phyloP scores from a whole-genome alignment of 2,888 invertebrate species.

The Oeneis ivallda region DNA sequence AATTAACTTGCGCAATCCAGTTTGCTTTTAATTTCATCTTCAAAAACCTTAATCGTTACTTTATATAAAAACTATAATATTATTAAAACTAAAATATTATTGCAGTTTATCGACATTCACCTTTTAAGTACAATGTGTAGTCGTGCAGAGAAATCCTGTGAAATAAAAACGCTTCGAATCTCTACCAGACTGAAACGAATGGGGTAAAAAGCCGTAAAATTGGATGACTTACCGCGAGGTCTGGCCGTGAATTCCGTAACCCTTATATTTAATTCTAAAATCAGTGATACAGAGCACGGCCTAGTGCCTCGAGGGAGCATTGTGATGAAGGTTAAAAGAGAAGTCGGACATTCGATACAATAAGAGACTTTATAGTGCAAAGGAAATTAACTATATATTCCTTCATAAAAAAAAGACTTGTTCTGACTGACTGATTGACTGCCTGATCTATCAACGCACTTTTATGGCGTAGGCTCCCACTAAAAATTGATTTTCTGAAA shows the following conservation, averaged over 20 bases:
- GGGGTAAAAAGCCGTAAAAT: slow-evolving; percentile 20
- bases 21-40: too few relatives aligned
- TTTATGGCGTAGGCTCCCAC: too few relatives aligned
- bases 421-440: too few relatives aligned
- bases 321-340: background rate
- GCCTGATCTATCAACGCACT: too few relatives aligned
- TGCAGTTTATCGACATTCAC: too few relatives aligned
- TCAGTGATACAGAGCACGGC: slow-evolving; percentile 16
- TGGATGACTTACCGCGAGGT: slow-evolving; percentile 20
- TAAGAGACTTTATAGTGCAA: background rate
- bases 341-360: background rate
- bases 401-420: too few relatives aligned
- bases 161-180: slow-evolving; percentile 1
- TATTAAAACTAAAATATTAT: background rate
- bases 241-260: slow-evolving; percentile 20
- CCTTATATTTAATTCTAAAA: slow-evolving; percentile 21
- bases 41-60: background rate
- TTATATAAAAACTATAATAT: too few relatives aligned
- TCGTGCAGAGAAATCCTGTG: background rate
- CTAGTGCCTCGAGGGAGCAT: background rate
- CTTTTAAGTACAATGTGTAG: background rate
- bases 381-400: too few relatives aligned
- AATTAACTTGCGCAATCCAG: too few relatives aligned
- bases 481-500: too few relatives aligned
- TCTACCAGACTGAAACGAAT: slow-evolving; percentile 21